Conservation (phyloP, 2,797 vertebrate genomes). For the Peromyscus nudipes region DNA sequence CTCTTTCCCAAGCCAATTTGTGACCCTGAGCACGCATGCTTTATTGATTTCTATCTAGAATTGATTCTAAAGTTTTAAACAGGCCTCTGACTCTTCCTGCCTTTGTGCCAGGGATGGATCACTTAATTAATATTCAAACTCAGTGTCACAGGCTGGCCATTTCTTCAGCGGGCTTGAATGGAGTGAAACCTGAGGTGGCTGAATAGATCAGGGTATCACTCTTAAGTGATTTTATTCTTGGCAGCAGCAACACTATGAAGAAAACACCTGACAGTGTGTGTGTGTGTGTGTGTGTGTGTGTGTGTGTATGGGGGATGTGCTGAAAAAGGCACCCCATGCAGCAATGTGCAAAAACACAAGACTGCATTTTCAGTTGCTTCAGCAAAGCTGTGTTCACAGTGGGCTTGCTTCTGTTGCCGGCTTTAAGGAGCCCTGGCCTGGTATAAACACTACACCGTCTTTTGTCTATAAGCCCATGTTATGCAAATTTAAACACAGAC, state of each 20-base stretch:
- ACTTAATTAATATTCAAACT: slow-evolving; percentile 59
- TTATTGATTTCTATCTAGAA: slow-evolving; percentile 42
- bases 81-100: slow-evolving; percentile 16
- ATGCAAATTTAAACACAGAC: background rate
- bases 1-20: slow-evolving; percentile 12
- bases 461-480: background rate
- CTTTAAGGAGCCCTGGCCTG: background rate
- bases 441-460: background rate
- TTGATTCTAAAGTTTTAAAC: slow-evolving; percentile 54
- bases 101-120: background rate
- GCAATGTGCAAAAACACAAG: background rate
- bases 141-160: background rate
- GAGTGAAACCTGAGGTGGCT: background rate
- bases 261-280: background rate
- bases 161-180: background rate
- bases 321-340: background rate
- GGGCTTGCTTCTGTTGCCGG: background rate
- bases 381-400: background rate
- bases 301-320: background rate
- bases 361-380: too few relatives aligned
- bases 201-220: background rate
- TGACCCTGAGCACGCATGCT: background rate
- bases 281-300: background rate
- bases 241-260: background rate
- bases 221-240: slow-evolving; percentile 23